These are phyloP conservation scores for Pyxicephalus adspersus DNA, from an alignment of 2,113 vertebrate genomes.

Conservation along the genomic window DNA sequence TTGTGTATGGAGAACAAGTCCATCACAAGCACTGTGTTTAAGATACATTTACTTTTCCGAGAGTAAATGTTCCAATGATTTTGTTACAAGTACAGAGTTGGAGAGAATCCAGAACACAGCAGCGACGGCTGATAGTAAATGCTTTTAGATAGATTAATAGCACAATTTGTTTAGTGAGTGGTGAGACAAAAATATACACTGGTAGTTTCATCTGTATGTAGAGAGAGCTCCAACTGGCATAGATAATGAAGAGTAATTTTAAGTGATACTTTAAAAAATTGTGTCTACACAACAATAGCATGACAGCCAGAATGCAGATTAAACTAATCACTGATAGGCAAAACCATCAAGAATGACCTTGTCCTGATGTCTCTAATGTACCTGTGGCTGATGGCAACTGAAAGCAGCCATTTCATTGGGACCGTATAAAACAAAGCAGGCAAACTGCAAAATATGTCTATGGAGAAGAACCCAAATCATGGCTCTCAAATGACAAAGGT, in stretches of 20 bases:
- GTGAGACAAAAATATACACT: slow-evolving; percentile 44
- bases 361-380: neutral
- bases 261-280: slow-evolving; percentile 5
- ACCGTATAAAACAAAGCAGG: too few relatives aligned
- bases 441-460: too few relatives aligned
- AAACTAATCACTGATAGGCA: neutral
- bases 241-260: neutral
- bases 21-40: neutral
- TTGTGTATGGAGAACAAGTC: too few relatives aligned
- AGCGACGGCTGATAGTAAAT: slow-evolving; percentile 34
- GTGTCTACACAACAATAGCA: neutral
- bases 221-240: slow-evolving; percentile 19
- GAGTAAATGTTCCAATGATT: neutral
- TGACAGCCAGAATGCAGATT: neutral
- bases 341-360: neutral
- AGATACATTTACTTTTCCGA: slow-evolving; percentile 13
- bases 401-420: too few relatives aligned
- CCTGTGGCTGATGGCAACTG: neutral
- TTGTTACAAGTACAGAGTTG: neutral
- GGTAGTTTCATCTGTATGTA: slow-evolving; percentile 38
- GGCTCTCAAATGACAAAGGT: too few relatives aligned
- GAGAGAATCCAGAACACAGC: slow-evolving; percentile 6
- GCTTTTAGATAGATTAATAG: slow-evolving; percentile 34
- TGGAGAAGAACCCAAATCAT: too few relatives aligned
- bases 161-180: slow-evolving; percentile 25